Evolutionary conservation across 2,888 invertebrate species (phyloP).

Genomic region (Oligia fasciuncula): DNA sequence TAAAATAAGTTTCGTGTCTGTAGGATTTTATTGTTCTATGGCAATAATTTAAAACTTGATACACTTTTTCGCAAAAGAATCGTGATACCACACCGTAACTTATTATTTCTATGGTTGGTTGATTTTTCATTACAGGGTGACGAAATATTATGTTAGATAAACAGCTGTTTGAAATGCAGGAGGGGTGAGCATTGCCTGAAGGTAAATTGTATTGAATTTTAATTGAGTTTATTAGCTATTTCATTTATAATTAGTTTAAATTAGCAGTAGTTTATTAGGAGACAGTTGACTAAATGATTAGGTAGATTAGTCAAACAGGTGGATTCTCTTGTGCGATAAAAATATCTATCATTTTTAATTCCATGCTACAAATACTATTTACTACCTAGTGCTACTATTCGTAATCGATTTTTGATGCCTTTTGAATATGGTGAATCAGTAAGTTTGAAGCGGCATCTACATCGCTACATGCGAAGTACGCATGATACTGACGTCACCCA

Average conservation of each 20-base stretch:
- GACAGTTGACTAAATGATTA: background rate
- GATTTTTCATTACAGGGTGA: constrained; percentile 16
- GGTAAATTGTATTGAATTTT: constrained; percentile 20
- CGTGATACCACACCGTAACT: constrained; percentile 7
- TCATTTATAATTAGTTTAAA: constrained; percentile 8
- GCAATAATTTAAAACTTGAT: constrained; percentile 29
- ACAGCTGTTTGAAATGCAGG: constrained; percentile 14
- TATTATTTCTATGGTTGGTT: constrained; percentile 1
- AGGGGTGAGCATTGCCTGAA: constrained; percentile 14
- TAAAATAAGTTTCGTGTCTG: background rate
- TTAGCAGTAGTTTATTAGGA: background rate
- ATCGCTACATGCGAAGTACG: no score
- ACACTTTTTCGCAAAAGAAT: constrained; percentile 16
- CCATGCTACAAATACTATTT: background rate
- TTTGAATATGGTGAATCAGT: no score
- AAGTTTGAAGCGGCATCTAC: no score
- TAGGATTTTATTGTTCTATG: background rate
- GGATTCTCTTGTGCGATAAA: background rate
- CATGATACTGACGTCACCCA: no score
- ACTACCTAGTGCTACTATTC: no score
- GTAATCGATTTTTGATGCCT: no score
- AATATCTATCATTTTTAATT: background rate
- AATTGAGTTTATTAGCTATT: constrained; percentile 14
- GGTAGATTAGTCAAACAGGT: background rate
- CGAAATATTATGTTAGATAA: background rate